A percentile compares a stretch with the other conserved stretches of the same genome.
Evolutionary conservation across 2,888 invertebrate genomes (phyloP).

Genomic region (Blastobasis adustella): DNA sequence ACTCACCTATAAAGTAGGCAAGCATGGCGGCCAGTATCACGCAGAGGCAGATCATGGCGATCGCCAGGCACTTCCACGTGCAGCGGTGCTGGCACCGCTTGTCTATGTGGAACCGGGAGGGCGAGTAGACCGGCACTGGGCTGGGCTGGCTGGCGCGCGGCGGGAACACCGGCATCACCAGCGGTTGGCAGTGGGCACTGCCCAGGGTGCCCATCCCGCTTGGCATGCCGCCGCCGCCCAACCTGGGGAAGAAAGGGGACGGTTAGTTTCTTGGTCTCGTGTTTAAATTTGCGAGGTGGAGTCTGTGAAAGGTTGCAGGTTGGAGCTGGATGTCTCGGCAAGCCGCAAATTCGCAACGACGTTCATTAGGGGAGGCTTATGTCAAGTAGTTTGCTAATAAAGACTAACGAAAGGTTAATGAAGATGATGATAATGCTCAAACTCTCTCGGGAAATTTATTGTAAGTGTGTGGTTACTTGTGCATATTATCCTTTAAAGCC

Average conservation of each 20-base stretch:
- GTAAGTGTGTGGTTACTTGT: not conserved
- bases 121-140: conserved; percentile 84
- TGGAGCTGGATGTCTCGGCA: too few relatives aligned
- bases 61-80: conserved; percentile 97
- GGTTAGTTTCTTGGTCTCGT: not conserved
- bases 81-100: conserved; percentile 95
- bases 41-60: conserved; percentile 92
- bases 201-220: conserved; percentile 77
- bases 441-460: not conserved
- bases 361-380: too few relatives aligned
- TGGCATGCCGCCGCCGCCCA: conserved; percentile 72
- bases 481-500: too few relatives aligned
- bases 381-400: too few relatives aligned
- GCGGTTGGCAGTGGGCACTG: conserved; percentile 81
- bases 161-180: conserved; percentile 93
- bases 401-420: too few relatives aligned
- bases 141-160: conserved; percentile 89
- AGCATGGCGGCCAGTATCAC: conserved; percentile 94
- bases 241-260: conserved; percentile 39
- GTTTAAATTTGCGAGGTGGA: too few relatives aligned
- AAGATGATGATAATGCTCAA: not conserved
- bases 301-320: too few relatives aligned
- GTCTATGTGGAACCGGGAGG: conserved; percentile 95
- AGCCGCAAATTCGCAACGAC: too few relatives aligned
- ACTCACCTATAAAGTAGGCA: conserved; percentile 95